phyloP scores from a whole-genome alignment of 2,113 vertebrate species.

The Myiozetetes cayanensis region DNA sequence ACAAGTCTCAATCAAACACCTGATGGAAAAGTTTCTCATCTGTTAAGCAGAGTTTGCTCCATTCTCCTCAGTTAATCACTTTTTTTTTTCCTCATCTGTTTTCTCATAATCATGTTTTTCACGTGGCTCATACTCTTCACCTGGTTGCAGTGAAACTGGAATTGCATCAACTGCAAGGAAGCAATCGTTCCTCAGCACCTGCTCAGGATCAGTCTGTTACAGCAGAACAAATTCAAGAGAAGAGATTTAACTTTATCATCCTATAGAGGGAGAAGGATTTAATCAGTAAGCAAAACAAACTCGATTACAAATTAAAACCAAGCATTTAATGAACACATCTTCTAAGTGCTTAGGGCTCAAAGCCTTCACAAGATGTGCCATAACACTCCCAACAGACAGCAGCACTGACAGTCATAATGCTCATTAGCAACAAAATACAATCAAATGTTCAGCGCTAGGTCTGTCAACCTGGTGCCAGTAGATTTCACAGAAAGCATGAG shows the following conservation, averaged over 20 bases:
- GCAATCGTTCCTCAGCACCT: slow-evolving; percentile 70
- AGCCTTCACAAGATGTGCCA: background rate
- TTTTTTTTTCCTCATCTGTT: background rate
- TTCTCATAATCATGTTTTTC: slow-evolving; percentile 21
- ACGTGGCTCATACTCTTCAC: background rate
- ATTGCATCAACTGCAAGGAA: slow-evolving; percentile 17
- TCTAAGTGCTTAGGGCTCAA: background rate
- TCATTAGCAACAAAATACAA: background rate
- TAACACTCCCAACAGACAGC: background rate
- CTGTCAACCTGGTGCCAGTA: background rate
- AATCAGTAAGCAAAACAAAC: background rate
- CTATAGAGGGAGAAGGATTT: slow-evolving; percentile 43
- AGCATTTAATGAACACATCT: background rate
- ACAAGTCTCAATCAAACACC: background rate
- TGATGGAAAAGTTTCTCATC: background rate
- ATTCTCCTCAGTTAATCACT: background rate
- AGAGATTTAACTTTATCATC: slow-evolving; percentile 71
- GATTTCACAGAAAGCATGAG: background rate
- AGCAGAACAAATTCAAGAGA: slow-evolving; percentile 65
- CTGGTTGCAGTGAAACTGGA: slow-evolving; percentile 1
- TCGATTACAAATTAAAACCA: background rate
- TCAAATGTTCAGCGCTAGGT: background rate
- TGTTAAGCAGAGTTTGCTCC: background rate
- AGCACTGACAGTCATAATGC: background rate
- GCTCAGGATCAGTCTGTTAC: slow-evolving; percentile 66